These are phyloP conservation scores for Drosophila cracens DNA, from an alignment of 2,888 invertebrate genomes.

Conservation along the genomic window DNA sequence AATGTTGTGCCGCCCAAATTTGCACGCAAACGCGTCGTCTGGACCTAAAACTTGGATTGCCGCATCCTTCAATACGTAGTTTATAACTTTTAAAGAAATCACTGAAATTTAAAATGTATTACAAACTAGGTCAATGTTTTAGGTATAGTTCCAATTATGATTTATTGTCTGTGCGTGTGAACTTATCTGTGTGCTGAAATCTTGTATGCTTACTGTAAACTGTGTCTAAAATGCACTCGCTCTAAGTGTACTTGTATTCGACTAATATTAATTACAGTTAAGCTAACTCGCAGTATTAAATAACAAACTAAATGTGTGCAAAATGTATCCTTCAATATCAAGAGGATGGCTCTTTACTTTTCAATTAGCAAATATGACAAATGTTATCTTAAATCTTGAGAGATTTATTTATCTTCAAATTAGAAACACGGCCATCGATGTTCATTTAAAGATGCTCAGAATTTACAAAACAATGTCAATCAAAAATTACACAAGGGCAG, in stretches of 20 bases:
- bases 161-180: constrained; percentile 1
- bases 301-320: constrained; percentile 47
- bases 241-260: constrained; percentile 5
- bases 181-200: background rate
- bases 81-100: background rate
- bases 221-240: constrained; percentile 10
- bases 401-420: background rate
- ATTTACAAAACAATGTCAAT: background rate
- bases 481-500: background rate
- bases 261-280: constrained; percentile 8
- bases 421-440: background rate
- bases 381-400: background rate
- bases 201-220: constrained; percentile 17
- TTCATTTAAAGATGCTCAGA: background rate
- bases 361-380: background rate
- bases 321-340: constrained; percentile 14
- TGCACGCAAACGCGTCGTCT: constrained; percentile 82
- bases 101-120: constrained; percentile 32
- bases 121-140: constrained; percentile 27
- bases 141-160: constrained; percentile 13
- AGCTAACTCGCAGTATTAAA: constrained; percentile 4
- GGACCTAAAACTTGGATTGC: constrained; percentile 67
- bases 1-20: constrained; percentile 76
- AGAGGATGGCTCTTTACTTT: background rate
- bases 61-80: background rate